Evolutionary conservation across 1,140 invertebrate species (phyloP), one percentile per base, ranked within the genome.

Genomic region (Calycopis cecrops): DNA sequence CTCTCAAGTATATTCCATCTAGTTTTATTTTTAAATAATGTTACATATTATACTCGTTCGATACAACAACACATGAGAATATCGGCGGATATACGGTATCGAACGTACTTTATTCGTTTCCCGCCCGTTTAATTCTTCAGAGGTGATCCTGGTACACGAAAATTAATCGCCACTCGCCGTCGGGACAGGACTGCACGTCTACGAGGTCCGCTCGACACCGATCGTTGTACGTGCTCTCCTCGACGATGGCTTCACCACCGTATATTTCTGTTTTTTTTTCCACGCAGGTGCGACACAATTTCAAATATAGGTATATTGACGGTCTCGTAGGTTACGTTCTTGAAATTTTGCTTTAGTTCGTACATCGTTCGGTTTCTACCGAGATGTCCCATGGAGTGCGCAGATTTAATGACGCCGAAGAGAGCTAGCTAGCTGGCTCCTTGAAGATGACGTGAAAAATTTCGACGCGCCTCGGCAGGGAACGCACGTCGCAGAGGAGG

Each of bases 161-260:
- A 52, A 89, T 76, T 60, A 79, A 89, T 62, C 79, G 84, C 55
- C 57, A 87, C 1, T 78, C 65, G 17, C 71, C 69, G 73, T 89
- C 86, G n/a, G n/a, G 37, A n/a, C n/a, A n/a, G n/a, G n/a, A n/a
- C n/a, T n/a, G n/a, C n/a, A n/a, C n/a, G n/a, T n/a, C n/a, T n/a
- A 89, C 89, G 6, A 90, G 58, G 64, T 89, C 87, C 10, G 89
- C 73, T 73, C 89, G 84, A 59, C 79, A 84, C 52, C 85, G 34
- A n/a, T 34, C 37, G 37, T 58, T 63, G 16, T 60, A 53, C 4
- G 60, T 56, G 11, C 21, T 38, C 1, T 12, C 21, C 2, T 48
- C 14, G 9, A 57, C 52, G 11, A n/a, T n/a, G 53, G 57, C 48
- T 59, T 65, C 4, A 52, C 35, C 12, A 60, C 51, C 12, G 51